Percentiles rank a stretch among this genome's conserved stretches.
These are phyloP conservation scores for Nothoprocta perdicaria DNA, from an alignment of 2,113 vertebrate genomes.

Conservation along the genomic window DNA sequence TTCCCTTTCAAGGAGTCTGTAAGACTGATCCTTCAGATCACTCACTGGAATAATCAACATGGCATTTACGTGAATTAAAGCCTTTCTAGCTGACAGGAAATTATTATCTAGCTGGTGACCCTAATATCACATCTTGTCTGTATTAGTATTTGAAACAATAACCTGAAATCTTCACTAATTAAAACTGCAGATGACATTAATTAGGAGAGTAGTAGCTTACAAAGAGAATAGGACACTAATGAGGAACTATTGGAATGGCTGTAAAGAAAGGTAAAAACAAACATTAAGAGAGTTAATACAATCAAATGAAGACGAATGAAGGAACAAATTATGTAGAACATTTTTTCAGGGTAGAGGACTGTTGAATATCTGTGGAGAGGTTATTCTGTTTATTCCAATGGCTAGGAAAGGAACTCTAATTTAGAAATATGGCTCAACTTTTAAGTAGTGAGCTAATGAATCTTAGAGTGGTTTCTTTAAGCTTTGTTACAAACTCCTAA, in stretches of 20 bases:
- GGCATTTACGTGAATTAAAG: background rate
- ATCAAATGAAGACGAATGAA: background rate
- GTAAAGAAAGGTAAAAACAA: background rate
- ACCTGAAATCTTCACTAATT: background rate
- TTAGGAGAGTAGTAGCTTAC: background rate
- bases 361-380: background rate
- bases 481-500: background rate
- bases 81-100: background rate
- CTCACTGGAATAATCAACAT: background rate
- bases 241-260: background rate
- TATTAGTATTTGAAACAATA: background rate
- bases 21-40: background rate
- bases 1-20: background rate
- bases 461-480: accelerated
- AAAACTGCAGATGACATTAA: background rate
- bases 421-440: accelerated
- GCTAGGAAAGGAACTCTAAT: background rate
- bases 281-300: background rate
- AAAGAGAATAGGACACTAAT: background rate
- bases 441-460: background rate
- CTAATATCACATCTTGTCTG: background rate
- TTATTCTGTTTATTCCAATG: background rate
- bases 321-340: background rate
- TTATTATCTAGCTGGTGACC: background rate
- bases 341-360: accelerated